Evolutionary conservation across 2,888 invertebrate species (phyloP).

Genomic region (Thalpophila matura): DNA sequence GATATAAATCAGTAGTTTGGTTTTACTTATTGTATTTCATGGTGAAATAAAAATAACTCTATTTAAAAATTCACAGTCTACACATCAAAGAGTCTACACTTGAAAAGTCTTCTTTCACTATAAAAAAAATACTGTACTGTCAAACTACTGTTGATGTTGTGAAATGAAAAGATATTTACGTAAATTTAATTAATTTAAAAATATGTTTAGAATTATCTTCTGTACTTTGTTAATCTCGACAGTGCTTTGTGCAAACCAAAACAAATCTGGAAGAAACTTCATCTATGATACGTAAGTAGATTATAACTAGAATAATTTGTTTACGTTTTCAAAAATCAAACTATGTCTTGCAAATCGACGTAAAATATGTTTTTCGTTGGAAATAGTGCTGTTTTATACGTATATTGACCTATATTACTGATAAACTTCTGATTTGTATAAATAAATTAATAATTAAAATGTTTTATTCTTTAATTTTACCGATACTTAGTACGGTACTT

Average conservation of each 20-base stretch:
- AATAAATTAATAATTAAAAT: too few species aligned
- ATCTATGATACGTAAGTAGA: constrained; percentile 78
- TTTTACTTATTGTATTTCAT: neutral
- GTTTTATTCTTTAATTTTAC: too few species aligned
- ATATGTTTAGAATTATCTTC: constrained; percentile 57
- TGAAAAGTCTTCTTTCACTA: neutral
- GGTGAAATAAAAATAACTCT: neutral
- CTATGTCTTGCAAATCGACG: neutral
- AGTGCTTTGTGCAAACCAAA: constrained; percentile 42
- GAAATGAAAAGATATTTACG: constrained; percentile 1
- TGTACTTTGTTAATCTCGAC: constrained; percentile 44
- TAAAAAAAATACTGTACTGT: too few species aligned
- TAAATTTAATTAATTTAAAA: constrained; percentile 8
- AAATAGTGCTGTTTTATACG: neutral
- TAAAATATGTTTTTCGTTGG: neutral
- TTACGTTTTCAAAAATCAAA: constrained; percentile 24
- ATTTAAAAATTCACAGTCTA: neutral
- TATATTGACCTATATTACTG: neutral
- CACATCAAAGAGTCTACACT: constrained; percentile 1
- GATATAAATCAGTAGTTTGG: neutral
- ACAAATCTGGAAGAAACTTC: constrained; percentile 68
- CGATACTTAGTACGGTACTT: too few species aligned
- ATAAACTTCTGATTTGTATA: neutral
- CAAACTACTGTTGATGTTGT: neutral
- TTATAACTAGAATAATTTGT: constrained; percentile 28